A percentile compares a stretch with the other conserved stretches of the same genome.
phyloP scores from a whole-genome alignment of 2,113 vertebrate species.

The Poecile atricapillus region DNA sequence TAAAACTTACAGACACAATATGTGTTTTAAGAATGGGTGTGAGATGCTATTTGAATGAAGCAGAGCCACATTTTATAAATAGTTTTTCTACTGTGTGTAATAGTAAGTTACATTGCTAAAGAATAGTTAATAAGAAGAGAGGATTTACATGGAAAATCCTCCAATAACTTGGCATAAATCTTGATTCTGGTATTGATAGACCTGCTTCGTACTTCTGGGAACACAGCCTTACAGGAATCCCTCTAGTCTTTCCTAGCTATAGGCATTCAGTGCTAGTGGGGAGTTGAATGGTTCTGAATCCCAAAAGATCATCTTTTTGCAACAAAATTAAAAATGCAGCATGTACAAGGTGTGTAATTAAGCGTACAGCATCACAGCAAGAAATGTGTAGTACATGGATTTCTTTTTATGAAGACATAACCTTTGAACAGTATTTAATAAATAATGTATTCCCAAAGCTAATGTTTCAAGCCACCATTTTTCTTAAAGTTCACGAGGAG shows the following conservation, averaged over 20 bases:
- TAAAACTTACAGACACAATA: neutral
- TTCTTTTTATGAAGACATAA: neutral
- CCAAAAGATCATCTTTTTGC: neutral
- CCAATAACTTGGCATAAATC: neutral
- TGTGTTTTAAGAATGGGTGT: neutral
- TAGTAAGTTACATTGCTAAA: neutral
- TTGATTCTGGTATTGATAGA: neutral
- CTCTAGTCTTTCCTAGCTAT: neutral
- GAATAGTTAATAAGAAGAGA: neutral
- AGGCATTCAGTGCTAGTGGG: neutral
- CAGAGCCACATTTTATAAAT: neutral
- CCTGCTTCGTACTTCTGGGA: neutral
- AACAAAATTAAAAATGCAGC: neutral
- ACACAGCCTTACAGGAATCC: neutral
- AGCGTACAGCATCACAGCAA: neutral
- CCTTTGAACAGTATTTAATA: constrained; percentile 15
- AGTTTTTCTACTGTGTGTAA: neutral
- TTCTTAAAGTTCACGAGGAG: neutral
- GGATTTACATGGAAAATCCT: neutral
- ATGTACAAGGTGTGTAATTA: neutral
- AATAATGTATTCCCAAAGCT: neutral
- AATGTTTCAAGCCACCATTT: neutral
- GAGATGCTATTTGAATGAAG: neutral
- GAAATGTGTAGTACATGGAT: neutral
- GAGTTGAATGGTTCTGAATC: neutral